Evolutionary conservation across 2,888 invertebrate species (phyloP).

Genomic region (Drosophila melanosoma): DNA sequence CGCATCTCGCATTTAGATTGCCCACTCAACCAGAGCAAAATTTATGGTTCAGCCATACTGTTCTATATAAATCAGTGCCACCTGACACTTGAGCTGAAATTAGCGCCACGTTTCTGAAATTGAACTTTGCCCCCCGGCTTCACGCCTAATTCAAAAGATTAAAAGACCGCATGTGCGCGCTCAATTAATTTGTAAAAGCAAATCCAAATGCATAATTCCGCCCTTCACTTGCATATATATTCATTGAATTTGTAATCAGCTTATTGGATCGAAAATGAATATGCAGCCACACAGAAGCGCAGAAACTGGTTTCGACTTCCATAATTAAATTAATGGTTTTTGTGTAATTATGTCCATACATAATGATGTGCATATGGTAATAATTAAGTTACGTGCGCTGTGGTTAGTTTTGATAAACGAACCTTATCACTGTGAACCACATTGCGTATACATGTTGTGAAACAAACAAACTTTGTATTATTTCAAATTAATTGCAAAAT

Average conservation of each 20-base stretch:
- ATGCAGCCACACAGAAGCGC: constrained; percentile 1
- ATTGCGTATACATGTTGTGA: constrained; percentile 49
- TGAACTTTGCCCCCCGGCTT: constrained; percentile 4
- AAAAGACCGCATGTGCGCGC: constrained; percentile 41
- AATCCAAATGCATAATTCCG: constrained; percentile 16
- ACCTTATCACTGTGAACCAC: not conserved
- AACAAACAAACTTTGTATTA: constrained; percentile 14
- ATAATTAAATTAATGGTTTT: constrained; percentile 30
- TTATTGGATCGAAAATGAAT: constrained; percentile 11
- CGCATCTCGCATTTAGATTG: constrained; percentile 29
- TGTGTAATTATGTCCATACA: constrained; percentile 3
- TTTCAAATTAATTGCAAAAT: constrained; percentile 6
- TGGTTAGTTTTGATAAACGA: constrained; percentile 18
- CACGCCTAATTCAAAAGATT: constrained; percentile 9
- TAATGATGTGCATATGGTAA: constrained; percentile 21
- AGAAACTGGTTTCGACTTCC: constrained; percentile 39
- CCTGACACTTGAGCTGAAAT: constrained; percentile 57
- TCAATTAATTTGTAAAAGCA: constrained; percentile 44
- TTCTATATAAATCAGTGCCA: constrained; percentile 65
- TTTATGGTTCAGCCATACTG: constrained; percentile 53
- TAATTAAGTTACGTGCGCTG: constrained; percentile 47
- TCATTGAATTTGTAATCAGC: constrained; percentile 42
- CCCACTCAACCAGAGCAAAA: constrained; percentile 43
- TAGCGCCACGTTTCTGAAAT: constrained; percentile 27
- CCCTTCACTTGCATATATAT: not conserved